These are phyloP conservation scores for Cephalopterus ornatus DNA, from an alignment of 2,113 vertebrate genomes.

Conservation along the genomic window DNA sequence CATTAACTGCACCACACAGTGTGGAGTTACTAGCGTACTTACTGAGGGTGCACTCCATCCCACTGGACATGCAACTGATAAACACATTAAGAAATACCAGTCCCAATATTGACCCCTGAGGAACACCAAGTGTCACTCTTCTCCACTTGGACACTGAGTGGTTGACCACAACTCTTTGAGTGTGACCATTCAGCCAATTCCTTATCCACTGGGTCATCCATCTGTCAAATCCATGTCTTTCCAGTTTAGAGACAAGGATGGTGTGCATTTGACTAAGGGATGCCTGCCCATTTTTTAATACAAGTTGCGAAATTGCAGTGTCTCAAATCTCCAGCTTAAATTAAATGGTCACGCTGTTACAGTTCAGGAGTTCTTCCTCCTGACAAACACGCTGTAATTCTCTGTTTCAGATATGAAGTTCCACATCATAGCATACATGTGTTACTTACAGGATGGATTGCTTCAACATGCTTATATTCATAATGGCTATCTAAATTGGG, in stretches of 20 bases:
- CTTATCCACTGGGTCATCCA: neutral
- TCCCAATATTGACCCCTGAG: neutral
- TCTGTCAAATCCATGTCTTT: neutral
- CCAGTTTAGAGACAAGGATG: neutral
- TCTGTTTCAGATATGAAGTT: neutral
- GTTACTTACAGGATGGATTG: neutral
- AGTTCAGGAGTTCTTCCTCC: neutral
- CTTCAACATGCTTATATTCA: neutral
- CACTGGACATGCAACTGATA: neutral
- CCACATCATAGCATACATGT: neutral
- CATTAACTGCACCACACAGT: neutral
- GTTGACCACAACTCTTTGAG: neutral
- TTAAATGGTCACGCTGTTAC: neutral
- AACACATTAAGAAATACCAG: neutral
- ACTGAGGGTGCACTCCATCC: neutral
- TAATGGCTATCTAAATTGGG: neutral
- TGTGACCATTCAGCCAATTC: neutral
- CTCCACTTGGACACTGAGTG: neutral
- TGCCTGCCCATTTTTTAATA: neutral
- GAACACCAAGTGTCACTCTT: neutral
- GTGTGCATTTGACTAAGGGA: neutral
- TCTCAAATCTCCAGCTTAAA: neutral
- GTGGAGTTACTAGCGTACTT: neutral
- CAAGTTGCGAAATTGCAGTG: neutral
- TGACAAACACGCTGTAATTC: neutral